Base-by-base conservation (phyloP, 2,888 invertebrate species). In the Limnephilus marmoratus region DNA sequence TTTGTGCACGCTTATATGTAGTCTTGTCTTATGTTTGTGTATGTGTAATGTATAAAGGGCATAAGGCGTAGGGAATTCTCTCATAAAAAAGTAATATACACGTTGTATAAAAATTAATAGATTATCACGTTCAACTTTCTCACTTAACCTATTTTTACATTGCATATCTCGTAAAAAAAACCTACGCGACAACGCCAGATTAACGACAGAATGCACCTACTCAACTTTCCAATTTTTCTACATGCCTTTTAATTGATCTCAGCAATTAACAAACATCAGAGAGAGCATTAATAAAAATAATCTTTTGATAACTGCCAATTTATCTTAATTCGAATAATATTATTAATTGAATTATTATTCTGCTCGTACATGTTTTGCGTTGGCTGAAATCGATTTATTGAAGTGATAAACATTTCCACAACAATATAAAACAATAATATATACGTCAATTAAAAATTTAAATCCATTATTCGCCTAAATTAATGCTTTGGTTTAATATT, bases 61-160 rank as follows among this genome's bases (percentile, higher is more conserved):
- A 86, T 91, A 85, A 82, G 37, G 31, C 91, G 91, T 91, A 85
- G 90, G 37, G 41, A 83, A 24, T 24, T n/a, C 68, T 68, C 24
- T 68, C 68, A n/a, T 24, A 68, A 68, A 68, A 18, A 24, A 68
- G 5, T 68, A 68, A 68, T 68, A 24, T n/a, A 7, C 2, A 18
- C 5, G 11, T 34, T 37, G 24, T 11, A 34, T 83, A 11, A 83
- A 83, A 83, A 37, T 15, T 34, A 31, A 83, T 83, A 83, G 11
- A 11, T 83, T 83, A 18, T 34, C 82, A 24, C 7, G 11, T 37
- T 82, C 15, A 82, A 82, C 34, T 82, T 82, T 82, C 34, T 82
- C 7, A 68, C 0, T n/a, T n/a, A 68, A 68, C 68, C 68, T 68
- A 68, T 68, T 68, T 68, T 68, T 24, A n/a, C 68, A 9, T 18